Conservation (phyloP, 2,113 vertebrate species). For the Peromyscus maniculatus region DNA sequence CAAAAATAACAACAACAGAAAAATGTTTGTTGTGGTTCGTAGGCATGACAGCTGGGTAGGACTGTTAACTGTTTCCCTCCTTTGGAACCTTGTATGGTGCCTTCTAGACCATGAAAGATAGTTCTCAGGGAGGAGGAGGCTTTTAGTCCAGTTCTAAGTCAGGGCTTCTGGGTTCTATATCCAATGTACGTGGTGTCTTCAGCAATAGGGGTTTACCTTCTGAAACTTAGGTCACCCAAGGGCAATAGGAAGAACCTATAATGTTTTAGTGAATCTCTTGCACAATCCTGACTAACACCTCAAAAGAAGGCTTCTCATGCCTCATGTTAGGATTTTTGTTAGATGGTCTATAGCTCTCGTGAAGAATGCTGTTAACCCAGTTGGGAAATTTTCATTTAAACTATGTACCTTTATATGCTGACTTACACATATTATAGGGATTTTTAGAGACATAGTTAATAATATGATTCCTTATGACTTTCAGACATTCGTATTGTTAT, state of each 20-base stretch:
- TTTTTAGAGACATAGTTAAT: neutral
- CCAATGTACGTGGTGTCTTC: neutral
- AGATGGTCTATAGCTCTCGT: neutral
- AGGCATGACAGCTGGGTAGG: neutral
- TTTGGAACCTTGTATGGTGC: neutral
- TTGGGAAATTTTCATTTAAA: neutral
- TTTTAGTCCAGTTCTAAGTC: neutral
- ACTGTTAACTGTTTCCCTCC: neutral
- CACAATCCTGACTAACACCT: neutral
- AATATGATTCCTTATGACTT: neutral
- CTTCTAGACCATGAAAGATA: neutral
- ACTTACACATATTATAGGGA: neutral
- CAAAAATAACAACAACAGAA: neutral
- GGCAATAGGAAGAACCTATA: neutral
- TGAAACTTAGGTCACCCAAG: too few relatives aligned
- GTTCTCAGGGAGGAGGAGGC: neutral
- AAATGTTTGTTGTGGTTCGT: neutral
- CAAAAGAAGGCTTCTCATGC: neutral
- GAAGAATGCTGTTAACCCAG: neutral
- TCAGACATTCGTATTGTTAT: neutral
- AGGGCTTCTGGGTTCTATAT: neutral
- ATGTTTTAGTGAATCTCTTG: neutral
- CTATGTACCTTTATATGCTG: neutral
- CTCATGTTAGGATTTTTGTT: neutral
- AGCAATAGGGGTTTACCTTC: neutral